Evolutionary conservation across 92 coral and sea anemone genomes (phyloP).

Genomic region (Phymanthus crucifer): DNA sequence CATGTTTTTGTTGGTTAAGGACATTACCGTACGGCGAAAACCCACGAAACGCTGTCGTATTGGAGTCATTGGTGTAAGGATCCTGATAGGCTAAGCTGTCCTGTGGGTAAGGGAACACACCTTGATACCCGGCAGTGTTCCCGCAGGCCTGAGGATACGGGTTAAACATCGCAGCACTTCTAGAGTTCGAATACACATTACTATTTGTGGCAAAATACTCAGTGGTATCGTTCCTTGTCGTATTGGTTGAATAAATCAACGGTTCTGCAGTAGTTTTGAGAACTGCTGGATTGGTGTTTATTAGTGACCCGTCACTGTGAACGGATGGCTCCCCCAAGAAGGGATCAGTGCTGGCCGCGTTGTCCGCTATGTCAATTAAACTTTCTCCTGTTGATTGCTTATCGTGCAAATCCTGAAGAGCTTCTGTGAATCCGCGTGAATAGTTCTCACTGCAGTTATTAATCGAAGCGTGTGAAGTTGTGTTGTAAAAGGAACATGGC

Average conservation of each 20-base stretch:
- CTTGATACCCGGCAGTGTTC: conserved; percentile 55
- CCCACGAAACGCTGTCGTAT: conserved; percentile 72
- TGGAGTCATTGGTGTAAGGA: conserved; percentile 63
- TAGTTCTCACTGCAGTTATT: conserved; percentile 63
- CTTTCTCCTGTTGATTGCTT: conserved; percentile 74
- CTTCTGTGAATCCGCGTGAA: conserved; percentile 95
- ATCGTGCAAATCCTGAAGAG: conserved; percentile 97
- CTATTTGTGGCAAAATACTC: conserved; percentile 68
- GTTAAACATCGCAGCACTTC: conserved; percentile 66
- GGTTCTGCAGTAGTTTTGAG: conserved; percentile 69
- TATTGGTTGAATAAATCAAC: conserved; percentile 50
- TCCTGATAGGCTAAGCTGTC: conserved; percentile 75
- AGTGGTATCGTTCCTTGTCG: conserved; percentile 64
- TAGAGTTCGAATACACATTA: conserved; percentile 58
- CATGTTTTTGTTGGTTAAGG: conserved; percentile 75
- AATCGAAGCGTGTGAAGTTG: conserved; percentile 62
- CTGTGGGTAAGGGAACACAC: conserved; percentile 72
- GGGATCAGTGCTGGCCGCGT: conserved; percentile 71
- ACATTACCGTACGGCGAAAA: conserved; percentile 80
- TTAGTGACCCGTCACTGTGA: conserved; percentile 48
- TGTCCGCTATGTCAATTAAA: conserved; percentile 81
- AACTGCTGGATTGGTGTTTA: conserved; percentile 63
- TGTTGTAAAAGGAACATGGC: conserved; percentile 70
- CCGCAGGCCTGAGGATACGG: conserved; percentile 60
- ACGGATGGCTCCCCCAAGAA: conserved; percentile 75